A percentile compares a stretch with the other conserved stretches of the same genome.
These are phyloP conservation scores for Osedax fenrisi DNA, from an alignment of 2,888 invertebrate species.

Conservation along the genomic window DNA sequence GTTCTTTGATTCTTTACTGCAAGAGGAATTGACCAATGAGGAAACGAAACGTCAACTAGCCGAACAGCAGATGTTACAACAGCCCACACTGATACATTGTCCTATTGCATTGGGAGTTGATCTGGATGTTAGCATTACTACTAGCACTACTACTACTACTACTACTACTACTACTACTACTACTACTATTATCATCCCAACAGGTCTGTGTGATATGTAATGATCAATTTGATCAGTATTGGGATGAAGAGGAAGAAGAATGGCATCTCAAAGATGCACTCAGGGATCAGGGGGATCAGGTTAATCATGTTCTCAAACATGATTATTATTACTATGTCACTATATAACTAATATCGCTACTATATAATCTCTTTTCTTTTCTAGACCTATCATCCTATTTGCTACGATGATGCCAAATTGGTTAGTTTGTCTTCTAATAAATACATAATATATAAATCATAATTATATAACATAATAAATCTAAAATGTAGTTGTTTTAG, in stretches of 20 bases:
- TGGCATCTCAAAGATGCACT: conserved; percentile 80
- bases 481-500: too few species aligned
- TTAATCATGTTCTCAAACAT: conserved; percentile 70
- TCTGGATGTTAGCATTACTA: too few species aligned
- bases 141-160: too few species aligned
- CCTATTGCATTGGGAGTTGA: too few species aligned
- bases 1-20: background rate
- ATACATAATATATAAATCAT: background rate
- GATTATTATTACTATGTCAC: background rate
- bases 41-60: background rate
- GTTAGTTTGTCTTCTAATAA: conserved; percentile 4
- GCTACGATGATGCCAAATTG: conserved; percentile 34
- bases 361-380: background rate
- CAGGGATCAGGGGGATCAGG: conserved; percentile 59
- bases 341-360: background rate
- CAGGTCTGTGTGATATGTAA: conserved; percentile 71
- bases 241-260: conserved; percentile 89
- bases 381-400: conserved; percentile 36
- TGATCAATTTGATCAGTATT: conserved; percentile 85
- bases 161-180: too few species aligned
- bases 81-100: background rate
- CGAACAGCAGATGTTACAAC: background rate
- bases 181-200: too few species aligned
- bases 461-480: too few species aligned
- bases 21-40: background rate